Conservation (phyloP, 2,888 invertebrate species). For the Eupithecia centaureata region DNA sequence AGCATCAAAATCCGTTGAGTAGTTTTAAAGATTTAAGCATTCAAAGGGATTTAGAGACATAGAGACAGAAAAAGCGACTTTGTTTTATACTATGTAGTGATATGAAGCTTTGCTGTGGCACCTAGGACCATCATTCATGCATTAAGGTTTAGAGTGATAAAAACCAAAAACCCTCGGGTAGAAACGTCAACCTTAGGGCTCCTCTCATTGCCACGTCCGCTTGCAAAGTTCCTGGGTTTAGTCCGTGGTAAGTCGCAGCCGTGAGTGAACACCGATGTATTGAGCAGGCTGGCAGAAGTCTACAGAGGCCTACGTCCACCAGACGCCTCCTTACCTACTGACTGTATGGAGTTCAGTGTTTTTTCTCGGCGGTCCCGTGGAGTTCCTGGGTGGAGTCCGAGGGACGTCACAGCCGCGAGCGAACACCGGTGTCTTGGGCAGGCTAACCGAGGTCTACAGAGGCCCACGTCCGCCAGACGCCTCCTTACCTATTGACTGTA, state of each 20-base stretch:
- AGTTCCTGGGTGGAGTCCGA: neutral
- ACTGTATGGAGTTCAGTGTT: slow-evolving; percentile 1
- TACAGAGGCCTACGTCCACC: too few species aligned
- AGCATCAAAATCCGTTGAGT: too few species aligned
- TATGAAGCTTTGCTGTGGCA: too few species aligned
- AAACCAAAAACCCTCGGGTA: too few species aligned
- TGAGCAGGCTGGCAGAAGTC: neutral
- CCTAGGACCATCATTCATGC: too few species aligned
- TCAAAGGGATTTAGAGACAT: too few species aligned
- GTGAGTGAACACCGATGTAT: neutral
- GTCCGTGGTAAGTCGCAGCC: neutral
- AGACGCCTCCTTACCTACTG: neutral
- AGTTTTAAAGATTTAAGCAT: too few species aligned
- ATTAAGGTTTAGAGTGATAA: too few species aligned
- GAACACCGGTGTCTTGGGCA: neutral
- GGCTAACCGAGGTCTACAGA: neutral
- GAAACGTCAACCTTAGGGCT: too few species aligned
- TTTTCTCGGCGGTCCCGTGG: neutral
- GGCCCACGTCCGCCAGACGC: neutral
- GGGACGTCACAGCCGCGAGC: neutral
- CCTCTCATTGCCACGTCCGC: too few species aligned
- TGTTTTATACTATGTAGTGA: too few species aligned
- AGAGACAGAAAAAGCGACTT: too few species aligned
- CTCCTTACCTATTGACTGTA: slow-evolving; percentile 79
- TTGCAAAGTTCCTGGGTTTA: neutral